Conservation (phyloP, 2,888 invertebrate species). For the Lycaena phlaeas region DNA sequence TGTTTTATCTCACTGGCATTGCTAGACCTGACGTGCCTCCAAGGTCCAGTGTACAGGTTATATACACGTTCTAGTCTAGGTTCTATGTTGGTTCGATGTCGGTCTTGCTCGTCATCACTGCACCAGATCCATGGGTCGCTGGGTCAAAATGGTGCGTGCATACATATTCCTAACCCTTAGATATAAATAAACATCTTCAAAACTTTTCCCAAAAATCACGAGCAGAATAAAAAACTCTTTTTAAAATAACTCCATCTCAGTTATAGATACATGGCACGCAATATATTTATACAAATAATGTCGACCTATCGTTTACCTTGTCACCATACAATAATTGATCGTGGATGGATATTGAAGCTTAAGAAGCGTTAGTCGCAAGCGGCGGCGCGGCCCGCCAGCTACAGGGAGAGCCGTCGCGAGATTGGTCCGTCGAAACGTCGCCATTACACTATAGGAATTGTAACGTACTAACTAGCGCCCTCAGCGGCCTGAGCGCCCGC, state of each 20-base stretch:
- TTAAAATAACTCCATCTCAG: slow-evolving; percentile 60
- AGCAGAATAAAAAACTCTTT: slow-evolving; percentile 67
- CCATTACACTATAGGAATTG: slow-evolving; percentile 50
- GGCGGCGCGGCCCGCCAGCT: slow-evolving; percentile 42
- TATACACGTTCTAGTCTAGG: no score
- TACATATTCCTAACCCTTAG: slow-evolving; percentile 41
- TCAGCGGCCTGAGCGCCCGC: no score
- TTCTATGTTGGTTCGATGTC: no score
- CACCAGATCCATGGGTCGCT: no score
- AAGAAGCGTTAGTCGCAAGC: slow-evolving; percentile 49
- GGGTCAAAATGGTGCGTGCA: no score
- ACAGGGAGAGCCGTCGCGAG: slow-evolving; percentile 45
- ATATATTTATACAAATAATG: slow-evolving; percentile 43
- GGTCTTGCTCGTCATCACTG: no score
- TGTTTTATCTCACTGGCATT: no score
- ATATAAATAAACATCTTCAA: slow-evolving; percentile 68
- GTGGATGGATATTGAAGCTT: slow-evolving; percentile 71
- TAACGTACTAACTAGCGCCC: slow-evolving; percentile 46
- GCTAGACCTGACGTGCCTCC: no score
- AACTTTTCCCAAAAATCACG: slow-evolving; percentile 67
- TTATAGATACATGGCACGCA: slow-evolving; percentile 69
- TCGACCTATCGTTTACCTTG: slow-evolving; percentile 62
- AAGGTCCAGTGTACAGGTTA: no score
- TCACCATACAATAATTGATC: slow-evolving; percentile 71
- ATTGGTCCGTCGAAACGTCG: slow-evolving; percentile 49